Evolutionary conservation across 2,888 invertebrate species (phyloP).

Genomic region (Dromius quadrimaculatus): DNA sequence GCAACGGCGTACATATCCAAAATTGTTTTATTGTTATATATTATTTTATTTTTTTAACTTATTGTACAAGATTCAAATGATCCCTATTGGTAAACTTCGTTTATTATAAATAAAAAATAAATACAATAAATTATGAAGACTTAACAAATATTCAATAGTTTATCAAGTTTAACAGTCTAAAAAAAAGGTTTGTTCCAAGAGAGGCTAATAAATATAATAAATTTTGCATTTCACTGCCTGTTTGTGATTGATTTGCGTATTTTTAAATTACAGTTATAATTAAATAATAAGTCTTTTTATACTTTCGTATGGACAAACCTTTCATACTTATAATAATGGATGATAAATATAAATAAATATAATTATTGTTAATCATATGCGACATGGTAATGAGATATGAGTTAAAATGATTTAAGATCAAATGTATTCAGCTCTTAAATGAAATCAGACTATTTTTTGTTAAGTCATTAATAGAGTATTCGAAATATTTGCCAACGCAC

Average conservation of each 20-base stretch:
- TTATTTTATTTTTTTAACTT: constrained; percentile 46
- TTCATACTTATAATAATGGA: constrained; percentile 41
- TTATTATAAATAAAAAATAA: constrained; percentile 48
- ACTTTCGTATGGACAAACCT: constrained; percentile 39
- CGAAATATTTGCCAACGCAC: too few relatives aligned
- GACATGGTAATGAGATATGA: constrained; percentile 41
- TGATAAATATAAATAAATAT: constrained; percentile 30
- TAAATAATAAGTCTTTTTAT: constrained; percentile 30
- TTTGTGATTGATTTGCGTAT: constrained; percentile 22
- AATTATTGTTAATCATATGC: constrained; percentile 24
- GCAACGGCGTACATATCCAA: constrained; percentile 33
- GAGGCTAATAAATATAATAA: constrained; percentile 31
- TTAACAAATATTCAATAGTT: constrained; percentile 38
- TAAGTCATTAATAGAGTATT: too few relatives aligned
- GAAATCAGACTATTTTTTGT: constrained; percentile 41
- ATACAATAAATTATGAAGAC: constrained; percentile 48
- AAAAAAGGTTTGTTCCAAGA: constrained; percentile 41
- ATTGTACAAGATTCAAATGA: constrained; percentile 29
- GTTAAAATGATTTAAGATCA: constrained; percentile 19
- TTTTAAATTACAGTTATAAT: constrained; percentile 25
- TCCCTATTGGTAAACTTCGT: constrained; percentile 45
- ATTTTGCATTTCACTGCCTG: constrained; percentile 33
- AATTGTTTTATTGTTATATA: constrained; percentile 34
- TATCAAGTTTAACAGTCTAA: constrained; percentile 47
- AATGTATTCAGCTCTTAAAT: constrained; percentile 37